phyloP scores from a whole-genome alignment of 1,140 invertebrate species.

The Manduca sexta region DNA sequence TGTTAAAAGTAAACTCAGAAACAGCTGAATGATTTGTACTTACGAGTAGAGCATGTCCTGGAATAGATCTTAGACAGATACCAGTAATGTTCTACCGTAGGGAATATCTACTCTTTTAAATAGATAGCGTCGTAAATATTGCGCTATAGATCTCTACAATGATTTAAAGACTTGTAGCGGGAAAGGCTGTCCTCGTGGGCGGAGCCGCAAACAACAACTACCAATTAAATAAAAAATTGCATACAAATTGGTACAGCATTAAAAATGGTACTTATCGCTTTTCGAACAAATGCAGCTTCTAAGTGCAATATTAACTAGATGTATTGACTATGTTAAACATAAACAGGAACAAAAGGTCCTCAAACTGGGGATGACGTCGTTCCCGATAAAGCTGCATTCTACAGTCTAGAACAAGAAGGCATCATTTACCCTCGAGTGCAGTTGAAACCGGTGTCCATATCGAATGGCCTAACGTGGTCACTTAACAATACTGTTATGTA shows the following conservation, averaged over 20 bases:
- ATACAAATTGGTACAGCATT: background rate
- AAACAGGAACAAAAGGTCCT: conserved; percentile 50
- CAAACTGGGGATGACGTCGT: conserved; percentile 40
- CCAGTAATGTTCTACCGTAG: too few relatives aligned
- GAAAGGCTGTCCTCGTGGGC: too few relatives aligned
- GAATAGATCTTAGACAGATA: too few relatives aligned
- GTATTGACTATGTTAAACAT: background rate
- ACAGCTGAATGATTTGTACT: too few relatives aligned
- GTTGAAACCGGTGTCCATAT: conserved; percentile 73
- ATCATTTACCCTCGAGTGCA: conserved; percentile 24
- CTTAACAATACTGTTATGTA: conserved; percentile 78
- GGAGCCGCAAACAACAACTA: background rate
- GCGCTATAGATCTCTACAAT: too few relatives aligned
- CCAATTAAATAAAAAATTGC: background rate
- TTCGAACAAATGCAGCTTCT: background rate
- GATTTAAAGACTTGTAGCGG: too few relatives aligned
- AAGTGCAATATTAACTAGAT: background rate
- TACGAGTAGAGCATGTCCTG: too few relatives aligned
- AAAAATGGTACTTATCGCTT: background rate
- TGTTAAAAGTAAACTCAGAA: too few relatives aligned
- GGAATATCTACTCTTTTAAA: too few relatives aligned
- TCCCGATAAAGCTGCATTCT: conserved; percentile 40
- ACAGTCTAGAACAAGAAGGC: conserved; percentile 34
- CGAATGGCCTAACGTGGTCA: conserved; percentile 84
- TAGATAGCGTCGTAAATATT: too few relatives aligned